phyloP scores from a whole-genome alignment of 2,888 invertebrate species.

The Acanthoscelides obtectus region DNA sequence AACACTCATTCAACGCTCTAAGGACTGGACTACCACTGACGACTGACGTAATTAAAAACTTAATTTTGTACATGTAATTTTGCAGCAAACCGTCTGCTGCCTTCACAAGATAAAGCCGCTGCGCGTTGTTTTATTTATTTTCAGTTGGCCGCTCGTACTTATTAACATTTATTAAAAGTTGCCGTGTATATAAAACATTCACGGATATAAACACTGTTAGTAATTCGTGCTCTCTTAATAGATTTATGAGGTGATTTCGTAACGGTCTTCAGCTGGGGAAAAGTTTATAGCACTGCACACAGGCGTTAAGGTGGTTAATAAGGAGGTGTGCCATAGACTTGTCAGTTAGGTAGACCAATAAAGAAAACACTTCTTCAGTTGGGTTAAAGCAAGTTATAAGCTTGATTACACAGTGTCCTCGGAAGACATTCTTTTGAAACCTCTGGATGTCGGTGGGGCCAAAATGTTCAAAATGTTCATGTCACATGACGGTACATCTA shows the following conservation, averaged over 20 bases:
- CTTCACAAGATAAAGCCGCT: not conserved
- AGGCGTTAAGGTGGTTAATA: not conserved
- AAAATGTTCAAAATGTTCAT: no score
- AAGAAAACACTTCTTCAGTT: not conserved
- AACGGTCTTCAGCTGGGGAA: not conserved
- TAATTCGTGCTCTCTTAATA: not conserved
- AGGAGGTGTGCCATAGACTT: not conserved
- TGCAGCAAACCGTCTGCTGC: not conserved
- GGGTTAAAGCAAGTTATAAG: no score
- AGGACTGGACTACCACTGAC: not conserved
- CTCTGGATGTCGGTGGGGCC: no score
- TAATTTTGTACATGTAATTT: not conserved
- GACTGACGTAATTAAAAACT: not conserved
- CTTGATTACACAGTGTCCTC: no score
- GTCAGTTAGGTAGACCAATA: not conserved
- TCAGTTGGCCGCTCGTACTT: not conserved
- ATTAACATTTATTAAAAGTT: not conserved
- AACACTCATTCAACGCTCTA: not conserved
- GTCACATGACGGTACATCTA: no score
- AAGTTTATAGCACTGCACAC: not conserved
- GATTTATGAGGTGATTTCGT: not conserved
- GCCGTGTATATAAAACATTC: not conserved
- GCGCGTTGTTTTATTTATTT: not conserved
- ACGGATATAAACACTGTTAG: not conserved
- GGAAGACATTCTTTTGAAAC: no score